These are phyloP conservation scores for Perithous albicinctus DNA, from an alignment of 2,888 invertebrate genomes.

Conservation along the genomic window DNA sequence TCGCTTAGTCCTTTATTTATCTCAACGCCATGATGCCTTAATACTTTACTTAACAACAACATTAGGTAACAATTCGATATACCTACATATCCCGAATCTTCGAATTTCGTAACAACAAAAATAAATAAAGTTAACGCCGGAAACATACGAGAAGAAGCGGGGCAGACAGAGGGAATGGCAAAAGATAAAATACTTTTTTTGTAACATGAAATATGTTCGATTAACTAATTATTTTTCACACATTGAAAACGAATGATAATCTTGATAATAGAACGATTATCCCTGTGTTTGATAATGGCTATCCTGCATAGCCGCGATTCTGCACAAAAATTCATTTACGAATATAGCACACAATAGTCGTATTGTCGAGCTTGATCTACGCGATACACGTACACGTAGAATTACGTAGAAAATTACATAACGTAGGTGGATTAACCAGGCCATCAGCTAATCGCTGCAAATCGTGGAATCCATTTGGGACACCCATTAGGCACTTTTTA, in stretches of 20 bases:
- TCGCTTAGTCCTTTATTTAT: slow-evolving; percentile 60
- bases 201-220: not conserved
- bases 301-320: not conserved
- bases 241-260: not conserved
- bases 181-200: not conserved
- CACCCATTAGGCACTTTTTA: slow-evolving; percentile 62
- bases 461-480: slow-evolving; percentile 38
- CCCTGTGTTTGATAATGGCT: not conserved
- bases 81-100: slow-evolving; percentile 43
- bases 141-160: slow-evolving; percentile 45
- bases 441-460: slow-evolving; percentile 25
- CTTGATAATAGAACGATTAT: not conserved
- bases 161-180: not conserved
- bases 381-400: slow-evolving; percentile 30
- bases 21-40: slow-evolving; percentile 53
- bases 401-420: slow-evolving; percentile 38
- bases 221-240: not conserved
- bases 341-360: slow-evolving; percentile 36
- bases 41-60: slow-evolving; percentile 68
- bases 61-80: slow-evolving; percentile 70
- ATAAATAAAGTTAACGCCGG: slow-evolving; percentile 1
- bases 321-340: slow-evolving; percentile 28
- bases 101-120: slow-evolving; percentile 14
- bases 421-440: slow-evolving; percentile 18
- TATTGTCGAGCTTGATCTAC: slow-evolving; percentile 39